Evolutionary conservation across 2,888 invertebrate genomes (phyloP).

Genomic region (Caenorhabditis sp.): DNA sequence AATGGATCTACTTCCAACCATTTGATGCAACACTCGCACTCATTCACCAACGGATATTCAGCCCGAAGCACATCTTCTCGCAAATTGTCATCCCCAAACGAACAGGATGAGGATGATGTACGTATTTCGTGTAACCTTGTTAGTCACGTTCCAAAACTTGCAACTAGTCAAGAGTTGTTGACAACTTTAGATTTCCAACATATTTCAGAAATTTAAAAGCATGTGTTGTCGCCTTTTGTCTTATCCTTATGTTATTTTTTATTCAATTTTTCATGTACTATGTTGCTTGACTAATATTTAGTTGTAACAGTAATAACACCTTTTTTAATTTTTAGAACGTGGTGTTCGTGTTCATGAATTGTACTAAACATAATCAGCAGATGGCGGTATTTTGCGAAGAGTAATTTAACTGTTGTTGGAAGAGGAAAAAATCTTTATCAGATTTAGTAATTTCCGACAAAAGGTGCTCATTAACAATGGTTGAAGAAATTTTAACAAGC

Average conservation of each 20-base stretch:
- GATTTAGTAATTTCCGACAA: too few relatives aligned
- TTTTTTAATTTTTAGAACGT: background rate
- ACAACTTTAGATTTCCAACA: conserved; percentile 6
- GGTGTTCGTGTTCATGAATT: too few relatives aligned
- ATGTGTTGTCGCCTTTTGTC: background rate
- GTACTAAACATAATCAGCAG: too few relatives aligned
- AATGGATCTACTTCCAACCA: conserved; percentile 9
- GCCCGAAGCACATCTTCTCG: conserved; percentile 4
- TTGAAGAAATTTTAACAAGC: too few relatives aligned
- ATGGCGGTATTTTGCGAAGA: too few relatives aligned
- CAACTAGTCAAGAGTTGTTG: conserved; percentile 14
- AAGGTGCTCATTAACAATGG: too few relatives aligned
- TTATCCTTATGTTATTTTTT: conserved; percentile 1
- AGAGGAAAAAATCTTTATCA: too few relatives aligned
- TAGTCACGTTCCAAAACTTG: background rate
- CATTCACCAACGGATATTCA: conserved; percentile 2
- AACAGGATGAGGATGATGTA: conserved; percentile 40
- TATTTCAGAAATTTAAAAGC: background rate
- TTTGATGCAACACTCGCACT: conserved; percentile 6
- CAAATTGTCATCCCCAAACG: conserved; percentile 30
- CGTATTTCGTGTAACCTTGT: conserved; percentile 6
- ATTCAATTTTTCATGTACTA: background rate
- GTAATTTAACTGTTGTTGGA: too few relatives aligned
- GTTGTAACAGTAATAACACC: conserved; percentile 3
- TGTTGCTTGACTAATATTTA: conserved; percentile 4